Conservation (phyloP, 2,797 vertebrate genomes). For the Taenioides sp. region DNA sequence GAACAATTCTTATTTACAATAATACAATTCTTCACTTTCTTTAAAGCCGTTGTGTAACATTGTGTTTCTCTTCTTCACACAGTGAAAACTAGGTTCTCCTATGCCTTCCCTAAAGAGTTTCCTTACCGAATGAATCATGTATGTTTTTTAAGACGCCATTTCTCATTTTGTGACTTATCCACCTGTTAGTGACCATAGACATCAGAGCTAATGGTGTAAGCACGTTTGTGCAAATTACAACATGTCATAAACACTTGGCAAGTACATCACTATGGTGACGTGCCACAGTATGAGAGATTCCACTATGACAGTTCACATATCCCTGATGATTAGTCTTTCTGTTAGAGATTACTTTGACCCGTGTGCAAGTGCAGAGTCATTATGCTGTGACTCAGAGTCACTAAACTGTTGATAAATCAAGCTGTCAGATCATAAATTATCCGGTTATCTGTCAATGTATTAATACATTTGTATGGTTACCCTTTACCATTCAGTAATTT, state of each 20-base stretch:
- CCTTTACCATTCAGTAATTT: no score
- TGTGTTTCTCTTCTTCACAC: constrained; percentile 31
- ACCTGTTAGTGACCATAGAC: constrained; percentile 3
- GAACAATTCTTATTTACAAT: neutral
- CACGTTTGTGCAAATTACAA: constrained; percentile 32
- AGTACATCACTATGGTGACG: constrained; percentile 37
- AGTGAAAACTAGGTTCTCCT: constrained; percentile 99
- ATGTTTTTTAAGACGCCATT: constrained; percentile 75
- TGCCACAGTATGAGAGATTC: constrained; percentile 53
- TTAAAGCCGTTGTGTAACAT: neutral
- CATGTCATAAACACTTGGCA: constrained; percentile 27
- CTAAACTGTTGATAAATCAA: constrained; percentile 34
- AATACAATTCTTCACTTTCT: neutral
- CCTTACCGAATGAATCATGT: constrained; percentile 99
- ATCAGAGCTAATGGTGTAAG: constrained; percentile 39
- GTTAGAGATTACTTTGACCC: constrained; percentile 28
- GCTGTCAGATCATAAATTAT: constrained; percentile 11
- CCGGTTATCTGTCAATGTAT: neutral
- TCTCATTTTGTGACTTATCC: neutral
- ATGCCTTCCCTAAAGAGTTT: constrained; percentile 99
- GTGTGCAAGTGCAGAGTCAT: neutral
- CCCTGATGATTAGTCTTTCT: constrained; percentile 48
- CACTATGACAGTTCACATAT: constrained; percentile 53
- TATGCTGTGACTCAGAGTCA: constrained; percentile 19
- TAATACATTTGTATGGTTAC: neutral